phyloP scores from a whole-genome alignment of 1,140 invertebrate species.

The Megalopta genalis region DNA sequence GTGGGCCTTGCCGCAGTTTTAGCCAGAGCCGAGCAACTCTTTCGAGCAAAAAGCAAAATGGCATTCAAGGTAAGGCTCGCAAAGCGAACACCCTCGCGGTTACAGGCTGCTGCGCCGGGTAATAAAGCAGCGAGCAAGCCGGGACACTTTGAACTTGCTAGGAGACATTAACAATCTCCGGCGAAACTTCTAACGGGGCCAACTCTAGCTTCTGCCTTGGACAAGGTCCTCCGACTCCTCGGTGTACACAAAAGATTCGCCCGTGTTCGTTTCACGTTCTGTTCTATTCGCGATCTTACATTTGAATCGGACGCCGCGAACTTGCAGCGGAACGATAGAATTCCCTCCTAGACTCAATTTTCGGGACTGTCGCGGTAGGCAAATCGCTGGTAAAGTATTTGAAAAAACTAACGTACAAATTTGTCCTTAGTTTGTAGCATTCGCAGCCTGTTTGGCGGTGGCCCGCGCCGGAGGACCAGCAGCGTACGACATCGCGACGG shows the following conservation, averaged over 20 bases:
- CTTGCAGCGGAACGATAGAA: no score
- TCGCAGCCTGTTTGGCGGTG: constrained; percentile 70
- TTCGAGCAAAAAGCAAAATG: constrained; percentile 59
- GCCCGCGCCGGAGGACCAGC: constrained; percentile 77
- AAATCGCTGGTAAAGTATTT: no score
- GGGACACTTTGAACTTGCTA: not conserved
- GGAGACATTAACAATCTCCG: not conserved
- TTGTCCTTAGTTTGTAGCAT: constrained; percentile 65
- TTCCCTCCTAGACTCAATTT: no score
- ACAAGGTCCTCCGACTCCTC: not conserved
- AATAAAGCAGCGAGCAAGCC: not conserved
- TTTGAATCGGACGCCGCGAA: no score
- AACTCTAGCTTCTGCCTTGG: not conserved
- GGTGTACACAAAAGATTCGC: no score
- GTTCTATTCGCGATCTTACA: no score
- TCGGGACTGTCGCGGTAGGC: no score
- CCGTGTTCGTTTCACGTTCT: no score
- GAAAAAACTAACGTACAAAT: not conserved
- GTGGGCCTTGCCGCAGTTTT: constrained; percentile 34
- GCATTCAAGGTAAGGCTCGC: constrained; percentile 67
- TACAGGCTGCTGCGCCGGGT: not conserved
- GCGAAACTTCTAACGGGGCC: not conserved
- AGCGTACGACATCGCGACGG: constrained; percentile 79
- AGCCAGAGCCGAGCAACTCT: constrained; percentile 54
- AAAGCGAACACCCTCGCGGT: not conserved